Percentiles rank a stretch among this genome's conserved stretches.
phyloP scores from a whole-genome alignment of 30 jellyfish, hydroid and myxozoan genomes.

The Pelagia noctiluca region DNA sequence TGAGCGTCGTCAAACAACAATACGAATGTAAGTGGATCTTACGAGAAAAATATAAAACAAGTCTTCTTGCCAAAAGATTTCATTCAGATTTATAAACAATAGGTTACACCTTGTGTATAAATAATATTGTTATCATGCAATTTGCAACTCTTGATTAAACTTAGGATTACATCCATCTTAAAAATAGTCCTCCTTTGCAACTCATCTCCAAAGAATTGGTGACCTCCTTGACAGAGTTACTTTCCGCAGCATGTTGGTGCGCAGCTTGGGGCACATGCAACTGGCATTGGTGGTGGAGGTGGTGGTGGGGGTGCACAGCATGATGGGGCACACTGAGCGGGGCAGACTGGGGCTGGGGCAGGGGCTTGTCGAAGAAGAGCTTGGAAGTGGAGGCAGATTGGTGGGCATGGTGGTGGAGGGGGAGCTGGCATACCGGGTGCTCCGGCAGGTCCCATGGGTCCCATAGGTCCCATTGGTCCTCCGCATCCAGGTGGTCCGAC shows the following conservation, averaged over 20 bases:
- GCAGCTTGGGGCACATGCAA: conserved; percentile 83
- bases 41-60: no score
- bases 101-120: no score
- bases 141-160: no score
- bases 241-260: conserved; percentile 90
- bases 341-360: conserved; percentile 86
- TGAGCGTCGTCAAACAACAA: no score
- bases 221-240: conserved; percentile 1
- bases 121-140: no score
- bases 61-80: no score
- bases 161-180: no score
- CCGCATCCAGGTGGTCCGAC: conserved; percentile 90
- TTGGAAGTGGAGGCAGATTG: conserved; percentile 91
- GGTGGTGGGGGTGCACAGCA: conserved; percentile 91
- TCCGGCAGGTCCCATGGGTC: conserved; percentile 94
- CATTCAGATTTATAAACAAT: no score
- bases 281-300: conserved; percentile 89
- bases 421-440: conserved; percentile 96
- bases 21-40: no score
- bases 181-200: background rate
- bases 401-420: conserved; percentile 91
- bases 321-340: conserved; percentile 66
- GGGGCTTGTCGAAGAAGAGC: conserved; percentile 87
- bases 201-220: background rate
- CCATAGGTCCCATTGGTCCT: conserved; percentile 89